Evolutionary conservation across 2,888 invertebrate species (phyloP).

Genomic region (Philereme transversata): DNA sequence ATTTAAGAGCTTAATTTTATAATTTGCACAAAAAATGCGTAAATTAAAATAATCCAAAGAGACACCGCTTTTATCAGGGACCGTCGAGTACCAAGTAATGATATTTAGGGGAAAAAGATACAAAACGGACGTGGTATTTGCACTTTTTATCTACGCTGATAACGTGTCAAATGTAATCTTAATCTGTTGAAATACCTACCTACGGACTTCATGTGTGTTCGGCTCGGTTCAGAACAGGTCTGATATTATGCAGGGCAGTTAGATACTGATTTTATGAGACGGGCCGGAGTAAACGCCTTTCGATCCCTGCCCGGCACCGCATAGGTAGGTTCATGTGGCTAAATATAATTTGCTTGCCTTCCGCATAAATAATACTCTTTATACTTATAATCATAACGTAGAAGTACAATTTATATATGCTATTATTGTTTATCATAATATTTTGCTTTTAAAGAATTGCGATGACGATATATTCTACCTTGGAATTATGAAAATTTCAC

Average conservation of each 20-base stretch:
- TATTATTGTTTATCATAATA: conserved; percentile 5
- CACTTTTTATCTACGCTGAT: conserved; percentile 61
- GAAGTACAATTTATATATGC: conserved; percentile 9
- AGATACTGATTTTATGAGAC: conserved; percentile 80
- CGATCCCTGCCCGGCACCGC: conserved; percentile 51
- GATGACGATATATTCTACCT: neutral
- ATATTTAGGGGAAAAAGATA: conserved; percentile 21
- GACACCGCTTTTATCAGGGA: conserved; percentile 33
- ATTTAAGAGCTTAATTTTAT: conserved; percentile 50
- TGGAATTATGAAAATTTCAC: neutral
- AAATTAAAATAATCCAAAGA: conserved; percentile 50
- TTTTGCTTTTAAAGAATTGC: conserved; percentile 3
- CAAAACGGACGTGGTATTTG: conserved; percentile 45
- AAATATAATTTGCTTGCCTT: conserved; percentile 54
- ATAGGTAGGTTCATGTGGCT: conserved; percentile 48
- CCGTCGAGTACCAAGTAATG: conserved; percentile 24
- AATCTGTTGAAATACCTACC: conserved; percentile 65
- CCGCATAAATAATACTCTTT: conserved; percentile 45
- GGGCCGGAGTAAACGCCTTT: conserved; percentile 65
- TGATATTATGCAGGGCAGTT: conserved; percentile 71
- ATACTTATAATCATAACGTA: conserved; percentile 40
- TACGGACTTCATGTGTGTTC: conserved; percentile 64
- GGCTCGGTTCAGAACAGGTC: conserved; percentile 62
- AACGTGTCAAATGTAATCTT: conserved; percentile 69
- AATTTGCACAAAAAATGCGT: conserved; percentile 49